Percentiles rank a stretch among this genome's conserved stretches.
phyloP scores from a whole-genome alignment of 2,797 vertebrate genomes.

The Tadarida brasiliensis region DNA sequence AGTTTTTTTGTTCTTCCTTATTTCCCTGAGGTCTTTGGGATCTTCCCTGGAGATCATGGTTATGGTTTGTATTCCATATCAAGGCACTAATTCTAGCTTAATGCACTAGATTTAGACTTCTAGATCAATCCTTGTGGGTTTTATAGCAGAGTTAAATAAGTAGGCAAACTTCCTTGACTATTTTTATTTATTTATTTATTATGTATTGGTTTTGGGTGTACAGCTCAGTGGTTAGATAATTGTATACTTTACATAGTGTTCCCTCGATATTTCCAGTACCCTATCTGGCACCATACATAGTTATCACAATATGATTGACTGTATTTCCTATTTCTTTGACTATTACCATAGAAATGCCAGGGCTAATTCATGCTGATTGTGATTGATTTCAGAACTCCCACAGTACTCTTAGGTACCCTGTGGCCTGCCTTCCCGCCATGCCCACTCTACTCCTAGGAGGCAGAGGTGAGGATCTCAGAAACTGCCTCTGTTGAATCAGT shows the following conservation, averaged over 20 bases:
- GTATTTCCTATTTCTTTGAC: not conserved
- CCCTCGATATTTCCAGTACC: not conserved
- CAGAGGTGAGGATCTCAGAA: slow-evolving; percentile 1
- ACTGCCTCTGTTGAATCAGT: not conserved
- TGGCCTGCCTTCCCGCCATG: not conserved
- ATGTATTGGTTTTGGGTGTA: not conserved
- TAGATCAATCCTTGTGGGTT: not conserved
- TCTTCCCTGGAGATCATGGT: not conserved
- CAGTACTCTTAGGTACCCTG: not conserved
- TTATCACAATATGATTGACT: not conserved
- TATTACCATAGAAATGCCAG: not conserved
- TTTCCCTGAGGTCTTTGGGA: not conserved
- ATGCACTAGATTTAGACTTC: not conserved
- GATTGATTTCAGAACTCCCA: not conserved
- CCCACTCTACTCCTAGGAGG: not conserved
- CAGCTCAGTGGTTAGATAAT: not conserved
- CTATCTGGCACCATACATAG: not conserved
- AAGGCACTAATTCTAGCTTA: not conserved
- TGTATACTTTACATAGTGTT: not conserved
- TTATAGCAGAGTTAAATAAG: slow-evolving; percentile 24
- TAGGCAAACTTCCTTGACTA: not conserved
- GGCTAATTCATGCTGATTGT: not conserved
- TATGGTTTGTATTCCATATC: not conserved
- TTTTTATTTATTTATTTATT: not conserved
- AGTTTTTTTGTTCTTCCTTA: not conserved